These are phyloP conservation scores for Scelioninae gen. 1 DNA, from an alignment of 2,888 invertebrate genomes.

Conservation along the genomic window DNA sequence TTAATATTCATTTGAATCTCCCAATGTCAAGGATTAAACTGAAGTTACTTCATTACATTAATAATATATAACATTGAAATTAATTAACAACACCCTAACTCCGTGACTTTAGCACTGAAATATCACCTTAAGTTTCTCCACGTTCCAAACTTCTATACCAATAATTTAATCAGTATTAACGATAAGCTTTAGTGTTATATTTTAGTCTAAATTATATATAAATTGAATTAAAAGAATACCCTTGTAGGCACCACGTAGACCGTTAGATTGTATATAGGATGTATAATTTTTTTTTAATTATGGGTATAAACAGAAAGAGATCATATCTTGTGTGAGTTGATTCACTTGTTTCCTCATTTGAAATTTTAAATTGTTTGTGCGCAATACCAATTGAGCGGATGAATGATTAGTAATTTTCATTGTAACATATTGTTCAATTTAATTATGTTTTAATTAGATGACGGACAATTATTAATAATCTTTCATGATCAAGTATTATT, in stretches of 20 bases:
- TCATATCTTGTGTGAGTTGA: slow-evolving; percentile 18
- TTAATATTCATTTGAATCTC: too few relatives aligned
- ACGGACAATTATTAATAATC: too few relatives aligned
- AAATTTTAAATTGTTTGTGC: slow-evolving; percentile 21
- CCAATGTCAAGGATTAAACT: too few relatives aligned
- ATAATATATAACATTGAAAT: too few relatives aligned
- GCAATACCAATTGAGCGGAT: slow-evolving; percentile 4
- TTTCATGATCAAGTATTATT: too few relatives aligned
- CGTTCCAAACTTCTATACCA: not conserved
- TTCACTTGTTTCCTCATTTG: slow-evolving; percentile 39
- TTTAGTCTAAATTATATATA: slow-evolving; percentile 32
- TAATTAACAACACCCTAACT: too few relatives aligned
- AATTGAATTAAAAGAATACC: slow-evolving; percentile 35
- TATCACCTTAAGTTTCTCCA: too few relatives aligned
- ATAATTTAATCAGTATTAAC: slow-evolving; percentile 13
- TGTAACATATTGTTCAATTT: not conserved
- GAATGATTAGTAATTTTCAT: slow-evolving; percentile 19
- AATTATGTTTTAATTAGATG: slow-evolving; percentile 3
- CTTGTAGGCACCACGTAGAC: slow-evolving; percentile 6
- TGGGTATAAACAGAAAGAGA: slow-evolving; percentile 10
- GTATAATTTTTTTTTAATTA: slow-evolving; percentile 30
- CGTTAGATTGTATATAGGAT: slow-evolving; percentile 21
- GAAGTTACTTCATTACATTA: too few relatives aligned
- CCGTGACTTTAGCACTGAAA: too few relatives aligned
- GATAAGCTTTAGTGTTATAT: slow-evolving; percentile 12